phyloP scores from a whole-genome alignment of 2,888 invertebrate species.

The Chrysolina americana region DNA sequence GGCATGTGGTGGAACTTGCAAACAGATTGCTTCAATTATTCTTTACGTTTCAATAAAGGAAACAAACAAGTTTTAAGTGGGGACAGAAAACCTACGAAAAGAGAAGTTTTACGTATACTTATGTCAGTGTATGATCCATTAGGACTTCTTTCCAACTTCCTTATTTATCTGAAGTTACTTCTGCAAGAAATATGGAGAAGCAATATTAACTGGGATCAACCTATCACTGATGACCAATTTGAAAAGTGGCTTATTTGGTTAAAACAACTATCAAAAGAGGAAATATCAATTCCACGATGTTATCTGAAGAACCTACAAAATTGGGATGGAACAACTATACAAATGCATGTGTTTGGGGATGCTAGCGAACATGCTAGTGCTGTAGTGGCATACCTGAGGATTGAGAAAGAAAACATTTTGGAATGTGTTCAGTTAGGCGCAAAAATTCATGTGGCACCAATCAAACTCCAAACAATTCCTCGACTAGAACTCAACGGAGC shows the following conservation, averaged over 20 bases:
- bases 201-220: slow-evolving; percentile 44
- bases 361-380: slow-evolving; percentile 52
- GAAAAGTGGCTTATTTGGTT: slow-evolving; percentile 51
- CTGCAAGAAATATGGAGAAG: no score
- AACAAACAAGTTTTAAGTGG: slow-evolving; percentile 33
- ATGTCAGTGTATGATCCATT: slow-evolving; percentile 43
- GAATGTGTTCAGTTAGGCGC: slow-evolving; percentile 39
- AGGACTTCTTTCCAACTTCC: slow-evolving; percentile 42
- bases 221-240: slow-evolving; percentile 44
- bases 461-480: slow-evolving; percentile 51
- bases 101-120: slow-evolving; percentile 38
- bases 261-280: slow-evolving; percentile 42
- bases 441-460: slow-evolving; percentile 53
- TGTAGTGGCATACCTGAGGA: slow-evolving; percentile 50
- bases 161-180: slow-evolving; percentile 42
- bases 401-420: background rate
- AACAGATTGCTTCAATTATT: slow-evolving; percentile 25
- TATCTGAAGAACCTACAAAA: slow-evolving; percentile 30
- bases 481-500: slow-evolving; percentile 53
- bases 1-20: slow-evolving; percentile 39
- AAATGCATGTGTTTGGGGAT: slow-evolving; percentile 37
- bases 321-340: slow-evolving; percentile 4
- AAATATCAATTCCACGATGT: slow-evolving; percentile 49
- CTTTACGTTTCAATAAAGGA: slow-evolving; percentile 35
- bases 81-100: slow-evolving; percentile 40